Base-by-base conservation (phyloP, 2,113 vertebrate species). In the Dicentrarchus labrax region DNA sequence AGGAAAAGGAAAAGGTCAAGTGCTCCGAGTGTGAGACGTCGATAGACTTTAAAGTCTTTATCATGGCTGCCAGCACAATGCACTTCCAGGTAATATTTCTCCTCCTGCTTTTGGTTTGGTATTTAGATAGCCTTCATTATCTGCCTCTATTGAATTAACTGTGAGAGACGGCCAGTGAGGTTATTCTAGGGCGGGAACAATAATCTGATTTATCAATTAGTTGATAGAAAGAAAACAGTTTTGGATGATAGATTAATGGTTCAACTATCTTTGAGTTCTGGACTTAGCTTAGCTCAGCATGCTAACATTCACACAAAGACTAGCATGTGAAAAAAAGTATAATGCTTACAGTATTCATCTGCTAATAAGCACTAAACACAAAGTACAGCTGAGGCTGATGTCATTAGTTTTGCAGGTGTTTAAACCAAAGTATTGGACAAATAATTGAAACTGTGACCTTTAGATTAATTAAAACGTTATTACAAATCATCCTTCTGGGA, bases 1-100 rank as follows among this genome's bases (percentile, higher is more conserved):
- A 62, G 72, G 53, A 65, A 30, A 85, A 83, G 60, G 51, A 67
- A 90, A 88, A 90, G 86, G 83, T 88, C 75, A 90, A 84, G 81
- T 84, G 72, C 3, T 38, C 39, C 5, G 6, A 47, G n/a, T 71
- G 65, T 38, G 72, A 83, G 64, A 83, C 0, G 2, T 17, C 15
- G 12, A 79, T 76, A 30, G 78, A 77, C 62, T 84, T 74, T 60
- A 77, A 75, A 72, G 39, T 47, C 36, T 15, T 76, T 13, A 56
- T 72, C 22, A 39, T 30, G 43, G 45, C 8, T 8, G n/a, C 39
- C 7, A 6, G n/a, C 19, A 82, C 59, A 77, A 72, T 36, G 47
- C n/a, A 74, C 50, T 10, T 43, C 2, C 30, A 68, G 13, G 57
- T 57, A 38, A 38, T 19, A 62, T 24, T 56, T 36, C 5, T 51